A percentile compares a stretch with the other conserved stretches of the same genome.
Conservation (phyloP, 1,140 invertebrate genomes). For the Trissolcus basalis region DNA sequence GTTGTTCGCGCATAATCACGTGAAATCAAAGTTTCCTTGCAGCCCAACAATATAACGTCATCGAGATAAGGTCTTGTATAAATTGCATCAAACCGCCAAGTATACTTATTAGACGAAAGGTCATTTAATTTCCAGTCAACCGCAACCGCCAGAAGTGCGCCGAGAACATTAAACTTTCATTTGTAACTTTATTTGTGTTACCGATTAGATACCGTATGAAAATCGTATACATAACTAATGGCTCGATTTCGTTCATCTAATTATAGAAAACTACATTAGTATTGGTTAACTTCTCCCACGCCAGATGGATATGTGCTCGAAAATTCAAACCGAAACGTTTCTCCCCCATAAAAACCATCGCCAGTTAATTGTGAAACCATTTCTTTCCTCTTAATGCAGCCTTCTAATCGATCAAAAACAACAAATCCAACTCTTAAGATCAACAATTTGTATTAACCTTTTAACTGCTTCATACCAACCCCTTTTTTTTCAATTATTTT, state of each 20-base stretch:
- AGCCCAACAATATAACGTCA: constrained; percentile 6
- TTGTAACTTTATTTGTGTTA: constrained; percentile 28
- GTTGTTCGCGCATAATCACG: constrained; percentile 13
- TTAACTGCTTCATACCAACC: too few relatives aligned
- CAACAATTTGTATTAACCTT: too few relatives aligned
- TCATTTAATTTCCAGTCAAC: constrained; percentile 21
- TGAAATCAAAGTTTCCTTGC: constrained; percentile 6
- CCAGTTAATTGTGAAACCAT: background rate
- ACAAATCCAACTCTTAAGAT: too few relatives aligned
- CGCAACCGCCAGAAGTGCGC: background rate
- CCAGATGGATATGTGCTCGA: constrained; percentile 17
- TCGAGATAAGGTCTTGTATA: constrained; percentile 7
- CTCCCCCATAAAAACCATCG: too few relatives aligned
- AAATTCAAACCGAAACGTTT: too few relatives aligned
- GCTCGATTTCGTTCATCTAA: constrained; percentile 31
- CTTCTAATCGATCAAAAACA: too few relatives aligned
- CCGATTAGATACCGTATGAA: constrained; percentile 24
- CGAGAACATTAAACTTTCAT: constrained; percentile 26
- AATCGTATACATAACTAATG: constrained; percentile 17
- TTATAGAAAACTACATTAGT: constrained; percentile 35
- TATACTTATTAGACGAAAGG: constrained; percentile 3
- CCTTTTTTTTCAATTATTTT: too few relatives aligned
- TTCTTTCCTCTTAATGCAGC: background rate
- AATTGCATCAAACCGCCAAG: too few relatives aligned
- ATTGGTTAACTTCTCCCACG: constrained; percentile 20